Evolutionary conservation across 2,888 invertebrate species (phyloP).

Genomic region (Spodoptera littoralis): DNA sequence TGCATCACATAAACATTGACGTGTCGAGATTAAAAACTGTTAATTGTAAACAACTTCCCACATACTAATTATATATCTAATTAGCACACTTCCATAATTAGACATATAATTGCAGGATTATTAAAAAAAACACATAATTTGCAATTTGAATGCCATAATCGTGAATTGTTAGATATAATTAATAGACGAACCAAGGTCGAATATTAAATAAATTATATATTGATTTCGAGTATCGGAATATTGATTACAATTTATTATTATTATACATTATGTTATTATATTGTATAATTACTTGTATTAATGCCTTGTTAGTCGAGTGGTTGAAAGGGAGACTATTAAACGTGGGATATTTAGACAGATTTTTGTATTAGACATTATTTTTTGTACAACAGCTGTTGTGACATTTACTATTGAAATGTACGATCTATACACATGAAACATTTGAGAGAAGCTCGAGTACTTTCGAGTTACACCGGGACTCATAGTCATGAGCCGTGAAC

Average conservation of each 20-base stretch:
- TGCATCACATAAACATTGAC: conserved; percentile 42
- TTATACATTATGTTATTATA: conserved; percentile 65
- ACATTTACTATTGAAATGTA: no score
- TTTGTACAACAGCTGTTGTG: no score
- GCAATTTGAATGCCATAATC: conserved; percentile 77
- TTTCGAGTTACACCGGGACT: no score
- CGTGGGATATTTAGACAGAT: no score
- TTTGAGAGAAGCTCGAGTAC: no score
- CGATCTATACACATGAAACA: no score
- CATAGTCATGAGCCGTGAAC: no score
- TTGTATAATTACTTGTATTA: no score
- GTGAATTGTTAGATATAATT: conserved; percentile 77
- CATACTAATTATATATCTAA: conserved; percentile 66
- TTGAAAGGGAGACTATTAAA: no score
- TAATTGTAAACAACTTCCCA: conserved; percentile 59
- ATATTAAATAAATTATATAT: conserved; percentile 74
- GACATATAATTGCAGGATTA: conserved; percentile 69
- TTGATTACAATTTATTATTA: conserved; percentile 62
- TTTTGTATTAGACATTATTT: no score
- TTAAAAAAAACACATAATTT: conserved; percentile 70
- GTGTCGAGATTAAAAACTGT: conserved; percentile 47
- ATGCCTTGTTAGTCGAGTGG: no score
- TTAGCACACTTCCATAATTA: conserved; percentile 70
- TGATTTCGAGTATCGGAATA: conserved; percentile 67
- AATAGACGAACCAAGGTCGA: conserved; percentile 69